These are phyloP conservation scores for Lepisosteus oculatus DNA, from an alignment of 2,113 vertebrate species.

Conservation along the genomic window DNA sequence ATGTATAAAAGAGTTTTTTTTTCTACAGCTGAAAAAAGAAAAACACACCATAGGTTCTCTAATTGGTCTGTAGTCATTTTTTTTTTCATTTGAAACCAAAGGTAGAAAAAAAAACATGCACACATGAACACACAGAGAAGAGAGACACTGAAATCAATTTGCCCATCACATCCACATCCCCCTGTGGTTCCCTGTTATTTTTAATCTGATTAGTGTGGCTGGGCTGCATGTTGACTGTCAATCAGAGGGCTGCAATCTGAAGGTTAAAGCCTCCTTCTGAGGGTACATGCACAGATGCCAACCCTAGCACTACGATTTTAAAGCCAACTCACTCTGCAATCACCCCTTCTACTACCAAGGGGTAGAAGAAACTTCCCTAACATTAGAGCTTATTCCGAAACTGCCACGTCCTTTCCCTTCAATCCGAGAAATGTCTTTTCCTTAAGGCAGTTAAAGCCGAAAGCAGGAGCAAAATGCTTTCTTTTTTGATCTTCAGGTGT, in stretches of 20 bases:
- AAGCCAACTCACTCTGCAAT: not conserved
- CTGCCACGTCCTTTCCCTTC: not conserved
- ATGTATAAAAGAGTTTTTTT: not conserved
- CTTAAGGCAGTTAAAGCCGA: not conserved
- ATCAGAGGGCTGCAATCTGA: slow-evolving; percentile 45
- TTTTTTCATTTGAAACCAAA: not conserved
- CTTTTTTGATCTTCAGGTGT: too few relatives aligned
- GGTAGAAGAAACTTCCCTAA: not conserved
- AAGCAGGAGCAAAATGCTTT: too few relatives aligned
- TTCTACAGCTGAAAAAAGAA: not conserved
- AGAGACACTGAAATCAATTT: slow-evolving; percentile 53
- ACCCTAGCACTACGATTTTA: slow-evolving; percentile 55
- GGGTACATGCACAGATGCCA: slow-evolving; percentile 39
- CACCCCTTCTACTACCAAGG: not conserved
- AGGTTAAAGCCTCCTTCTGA: slow-evolving; percentile 55
- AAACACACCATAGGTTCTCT: not conserved
- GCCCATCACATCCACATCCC: slow-evolving; percentile 55
- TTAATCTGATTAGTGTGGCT: slow-evolving; percentile 61
- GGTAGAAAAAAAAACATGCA: slow-evolving; percentile 14
- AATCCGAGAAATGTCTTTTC: not conserved
- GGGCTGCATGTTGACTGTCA: slow-evolving; percentile 60
- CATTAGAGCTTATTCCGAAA: not conserved
- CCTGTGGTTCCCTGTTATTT: slow-evolving; percentile 56
- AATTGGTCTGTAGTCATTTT: not conserved
- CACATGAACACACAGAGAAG: slow-evolving; percentile 22